Conservation (phyloP, 2,113 vertebrate species). For the Condylura cristata region DNA sequence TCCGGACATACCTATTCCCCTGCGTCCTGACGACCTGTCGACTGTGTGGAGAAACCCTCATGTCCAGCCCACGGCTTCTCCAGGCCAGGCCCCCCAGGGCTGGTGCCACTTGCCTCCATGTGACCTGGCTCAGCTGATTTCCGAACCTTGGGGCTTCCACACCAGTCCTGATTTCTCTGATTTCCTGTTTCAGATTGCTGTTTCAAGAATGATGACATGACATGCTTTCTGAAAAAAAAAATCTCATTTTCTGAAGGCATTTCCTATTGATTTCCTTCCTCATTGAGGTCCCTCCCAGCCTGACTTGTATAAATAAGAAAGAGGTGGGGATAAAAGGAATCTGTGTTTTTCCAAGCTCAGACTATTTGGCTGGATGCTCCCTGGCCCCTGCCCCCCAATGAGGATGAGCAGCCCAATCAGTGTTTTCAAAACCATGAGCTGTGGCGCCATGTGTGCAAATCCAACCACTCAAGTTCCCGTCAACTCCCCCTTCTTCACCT, state of each 20-base stretch:
- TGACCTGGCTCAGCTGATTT: slow-evolving; percentile 20
- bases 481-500: neutral
- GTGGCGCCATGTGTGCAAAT: neutral
- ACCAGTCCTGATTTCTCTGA: neutral
- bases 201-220: slow-evolving; percentile 59
- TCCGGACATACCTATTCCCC: neutral
- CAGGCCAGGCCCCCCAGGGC: neutral
- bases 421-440: neutral
- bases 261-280: slow-evolving; percentile 80
- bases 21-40: neutral
- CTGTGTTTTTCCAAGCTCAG: slow-evolving; percentile 8
- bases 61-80: neutral
- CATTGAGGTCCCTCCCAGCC: slow-evolving; percentile 12
- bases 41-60: neutral
- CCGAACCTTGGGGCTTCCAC: neutral
- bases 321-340: neutral
- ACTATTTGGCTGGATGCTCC: neutral
- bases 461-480: neutral
- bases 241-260: slow-evolving; percentile 72
- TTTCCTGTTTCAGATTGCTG: slow-evolving; percentile 60
- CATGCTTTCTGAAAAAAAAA: slow-evolving; percentile 45
- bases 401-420: neutral
- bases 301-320: neutral
- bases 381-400: neutral
- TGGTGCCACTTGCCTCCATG: neutral